phyloP scores from a whole-genome alignment of 2,888 invertebrate species.

The Notocelia uddmanniana region DNA sequence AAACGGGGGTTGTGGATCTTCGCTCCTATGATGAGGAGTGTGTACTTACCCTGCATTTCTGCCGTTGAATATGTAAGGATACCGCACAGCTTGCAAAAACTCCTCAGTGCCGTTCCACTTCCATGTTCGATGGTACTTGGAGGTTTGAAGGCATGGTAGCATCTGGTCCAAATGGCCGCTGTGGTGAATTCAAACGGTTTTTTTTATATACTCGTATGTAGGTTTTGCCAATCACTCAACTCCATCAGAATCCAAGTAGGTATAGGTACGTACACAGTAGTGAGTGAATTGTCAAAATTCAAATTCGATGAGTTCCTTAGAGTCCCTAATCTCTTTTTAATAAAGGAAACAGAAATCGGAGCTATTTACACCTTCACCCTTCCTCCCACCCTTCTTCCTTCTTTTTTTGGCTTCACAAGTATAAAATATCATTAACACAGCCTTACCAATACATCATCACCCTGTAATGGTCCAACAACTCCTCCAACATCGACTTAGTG shows the following conservation, averaged over 20 bases:
- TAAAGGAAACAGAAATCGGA: no score
- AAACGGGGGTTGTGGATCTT: no score
- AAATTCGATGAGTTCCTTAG: no score
- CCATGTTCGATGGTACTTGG: constrained; percentile 73
- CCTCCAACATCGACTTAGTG: constrained; percentile 66
- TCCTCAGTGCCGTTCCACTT: constrained; percentile 64
- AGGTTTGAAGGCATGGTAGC: constrained; percentile 69
- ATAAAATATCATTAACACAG: neutral
- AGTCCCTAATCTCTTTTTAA: neutral
- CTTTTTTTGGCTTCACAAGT: no score
- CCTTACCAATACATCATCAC: constrained; percentile 71
- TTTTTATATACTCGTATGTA: neutral
- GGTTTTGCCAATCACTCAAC: neutral
- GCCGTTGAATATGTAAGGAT: constrained; percentile 61
- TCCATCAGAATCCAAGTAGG: no score
- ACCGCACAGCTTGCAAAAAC: constrained; percentile 63
- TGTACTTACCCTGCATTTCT: constrained; percentile 69
- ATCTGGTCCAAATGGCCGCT: constrained; percentile 80
- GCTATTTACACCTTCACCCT: no score
- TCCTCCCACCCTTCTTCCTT: no score
- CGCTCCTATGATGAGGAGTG: no score
- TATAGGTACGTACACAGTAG: no score
- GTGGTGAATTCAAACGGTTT: constrained; percentile 18
- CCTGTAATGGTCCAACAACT: constrained; percentile 69
- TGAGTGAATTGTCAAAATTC: no score